Evolutionary conservation across 1,140 invertebrate species (phyloP).

Genomic region (Leptinotarsa texana): DNA sequence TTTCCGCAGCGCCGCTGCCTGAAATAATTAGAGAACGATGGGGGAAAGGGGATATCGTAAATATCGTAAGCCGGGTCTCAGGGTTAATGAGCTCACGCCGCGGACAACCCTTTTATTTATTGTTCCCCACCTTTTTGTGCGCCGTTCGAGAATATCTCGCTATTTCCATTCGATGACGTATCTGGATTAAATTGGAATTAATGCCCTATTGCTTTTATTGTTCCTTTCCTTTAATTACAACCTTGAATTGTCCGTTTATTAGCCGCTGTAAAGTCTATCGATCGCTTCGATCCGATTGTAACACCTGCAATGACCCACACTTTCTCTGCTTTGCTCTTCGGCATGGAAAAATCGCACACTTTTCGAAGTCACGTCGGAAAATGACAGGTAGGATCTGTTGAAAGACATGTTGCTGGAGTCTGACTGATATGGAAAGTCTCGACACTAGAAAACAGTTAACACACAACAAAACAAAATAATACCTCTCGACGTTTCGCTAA

Average conservation of each 20-base stretch:
- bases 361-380: no score
- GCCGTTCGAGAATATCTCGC: conserved; percentile 14
- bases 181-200: conserved; percentile 39
- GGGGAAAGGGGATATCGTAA: conserved; percentile 15
- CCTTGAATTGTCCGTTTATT: conserved; percentile 21
- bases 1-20: background rate
- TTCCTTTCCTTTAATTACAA: conserved; percentile 23
- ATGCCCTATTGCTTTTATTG: conserved; percentile 23
- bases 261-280: conserved; percentile 9
- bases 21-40: background rate
- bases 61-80: background rate
- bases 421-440: no score
- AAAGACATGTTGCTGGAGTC: no score
- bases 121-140: conserved; percentile 37
- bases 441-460: no score
- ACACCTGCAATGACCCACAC: no score
- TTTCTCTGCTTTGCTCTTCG: no score
- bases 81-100: conserved; percentile 39
- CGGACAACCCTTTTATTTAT: conserved; percentile 42
- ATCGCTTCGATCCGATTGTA: background rate
- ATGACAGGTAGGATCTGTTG: no score
- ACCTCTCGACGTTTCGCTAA: no score
- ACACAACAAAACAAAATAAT: no score
- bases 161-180: conserved; percentile 34
- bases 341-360: no score